A percentile compares a stretch with the other conserved stretches of the same genome.
phyloP scores from a whole-genome alignment of 2,113 vertebrate genomes.

The Chaetops frenatus region DNA sequence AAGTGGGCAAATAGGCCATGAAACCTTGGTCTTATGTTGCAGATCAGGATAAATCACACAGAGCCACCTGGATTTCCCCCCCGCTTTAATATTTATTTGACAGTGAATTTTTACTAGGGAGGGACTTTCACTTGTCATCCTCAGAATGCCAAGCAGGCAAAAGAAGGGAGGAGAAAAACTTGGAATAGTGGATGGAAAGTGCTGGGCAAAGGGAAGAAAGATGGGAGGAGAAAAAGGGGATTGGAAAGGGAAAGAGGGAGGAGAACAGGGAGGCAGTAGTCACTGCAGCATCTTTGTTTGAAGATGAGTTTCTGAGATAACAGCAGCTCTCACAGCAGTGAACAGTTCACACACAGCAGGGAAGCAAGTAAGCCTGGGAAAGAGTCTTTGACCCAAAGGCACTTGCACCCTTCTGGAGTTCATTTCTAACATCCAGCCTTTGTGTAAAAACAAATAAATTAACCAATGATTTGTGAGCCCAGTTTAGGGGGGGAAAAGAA shows the following conservation, averaged over 20 bases:
- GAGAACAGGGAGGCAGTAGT: not conserved
- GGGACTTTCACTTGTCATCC: not conserved
- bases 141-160: not conserved
- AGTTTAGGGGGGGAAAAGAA: not conserved
- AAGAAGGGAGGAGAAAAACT: not conserved
- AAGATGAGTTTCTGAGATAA: not conserved
- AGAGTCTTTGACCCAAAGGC: not conserved
- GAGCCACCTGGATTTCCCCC: not conserved
- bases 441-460: not conserved
- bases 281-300: not conserved
- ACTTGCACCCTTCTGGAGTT: not conserved
- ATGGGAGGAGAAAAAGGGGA: not conserved
- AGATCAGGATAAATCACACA: not conserved
- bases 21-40: not conserved
- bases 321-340: not conserved
- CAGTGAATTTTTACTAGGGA: slow-evolving; percentile 28
- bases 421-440: not conserved
- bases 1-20: not conserved
- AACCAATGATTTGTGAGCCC: not conserved
- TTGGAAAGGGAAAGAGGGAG: not conserved
- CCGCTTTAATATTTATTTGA: slow-evolving; percentile 32
- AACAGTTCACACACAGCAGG: not conserved
- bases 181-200: not conserved
- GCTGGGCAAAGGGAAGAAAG: not conserved
- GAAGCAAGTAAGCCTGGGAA: not conserved